phyloP scores from a whole-genome alignment of 1,140 invertebrate species.

The Aethina tumida region DNA sequence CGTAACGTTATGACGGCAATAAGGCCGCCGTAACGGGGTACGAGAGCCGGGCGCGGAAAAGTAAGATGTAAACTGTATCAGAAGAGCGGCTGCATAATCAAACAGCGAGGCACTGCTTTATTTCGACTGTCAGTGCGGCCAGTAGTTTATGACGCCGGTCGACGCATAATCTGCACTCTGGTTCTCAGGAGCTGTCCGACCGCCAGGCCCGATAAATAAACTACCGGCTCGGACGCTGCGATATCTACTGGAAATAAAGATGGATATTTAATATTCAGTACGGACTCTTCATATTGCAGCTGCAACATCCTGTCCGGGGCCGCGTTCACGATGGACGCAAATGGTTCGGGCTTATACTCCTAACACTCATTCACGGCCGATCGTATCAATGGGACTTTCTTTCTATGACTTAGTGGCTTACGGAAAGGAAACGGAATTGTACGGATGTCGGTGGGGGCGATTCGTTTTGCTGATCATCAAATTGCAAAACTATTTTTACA shows the following conservation, averaged over 20 bases:
- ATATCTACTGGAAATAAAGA: constrained; percentile 15
- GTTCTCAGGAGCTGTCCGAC: constrained; percentile 18
- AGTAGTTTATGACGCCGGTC: constrained; percentile 17
- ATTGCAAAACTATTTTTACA: no score
- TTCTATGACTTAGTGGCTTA: no score
- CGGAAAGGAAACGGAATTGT: no score
- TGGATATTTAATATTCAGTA: constrained; percentile 19
- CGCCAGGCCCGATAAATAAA: constrained; percentile 18
- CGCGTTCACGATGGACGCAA: no score
- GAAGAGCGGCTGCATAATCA: no score
- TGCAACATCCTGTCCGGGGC: constrained; percentile 9
- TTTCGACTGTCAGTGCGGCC: constrained; percentile 17
- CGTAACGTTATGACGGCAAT: no score
- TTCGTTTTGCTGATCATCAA: no score
- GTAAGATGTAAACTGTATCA: constrained; percentile 21
- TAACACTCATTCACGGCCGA: no score
- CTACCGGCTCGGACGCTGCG: constrained; percentile 6
- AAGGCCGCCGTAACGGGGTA: no score
- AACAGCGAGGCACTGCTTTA: constrained; percentile 17
- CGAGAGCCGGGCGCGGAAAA: constrained; percentile 5
- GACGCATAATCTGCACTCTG: constrained; percentile 18
- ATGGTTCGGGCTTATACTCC: no score
- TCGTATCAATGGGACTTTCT: no score
- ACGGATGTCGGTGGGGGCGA: no score
- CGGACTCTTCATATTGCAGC: background rate